Evolutionary conservation across 2,888 invertebrate genomes (phyloP).

Genomic region (Drosophila paracracens): DNA sequence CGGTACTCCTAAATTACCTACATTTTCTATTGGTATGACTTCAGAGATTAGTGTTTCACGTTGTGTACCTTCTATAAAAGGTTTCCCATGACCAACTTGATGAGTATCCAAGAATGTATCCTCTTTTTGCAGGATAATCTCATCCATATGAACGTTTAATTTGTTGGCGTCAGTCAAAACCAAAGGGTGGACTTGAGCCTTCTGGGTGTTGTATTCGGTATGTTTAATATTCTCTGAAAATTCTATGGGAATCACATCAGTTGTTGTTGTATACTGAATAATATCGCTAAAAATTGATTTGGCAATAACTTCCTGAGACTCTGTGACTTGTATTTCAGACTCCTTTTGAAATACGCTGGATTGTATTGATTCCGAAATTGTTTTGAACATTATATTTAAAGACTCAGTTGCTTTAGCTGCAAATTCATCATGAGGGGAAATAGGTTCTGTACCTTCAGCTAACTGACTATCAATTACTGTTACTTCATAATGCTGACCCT

Average conservation of each 20-base stretch:
- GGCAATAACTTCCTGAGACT: conserved; percentile 26
- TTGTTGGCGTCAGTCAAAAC: conserved; percentile 46
- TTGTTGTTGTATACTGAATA: conserved; percentile 54
- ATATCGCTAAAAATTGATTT: conserved; percentile 58
- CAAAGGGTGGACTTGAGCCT: conserved; percentile 25
- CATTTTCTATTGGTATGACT: conserved; percentile 63
- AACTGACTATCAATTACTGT: conserved; percentile 57
- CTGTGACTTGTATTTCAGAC: conserved; percentile 29
- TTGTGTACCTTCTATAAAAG: conserved; percentile 69
- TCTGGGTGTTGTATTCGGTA: conserved; percentile 3
- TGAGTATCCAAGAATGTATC: conserved; percentile 17
- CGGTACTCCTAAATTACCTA: conserved; percentile 35
- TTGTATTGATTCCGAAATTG: conserved; percentile 49
- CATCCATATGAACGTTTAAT: conserved; percentile 49
- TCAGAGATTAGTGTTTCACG: conserved; percentile 70
- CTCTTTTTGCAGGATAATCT: conserved; percentile 69
- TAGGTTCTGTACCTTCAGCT: conserved; percentile 50
- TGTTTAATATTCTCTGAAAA: conserved; percentile 35
- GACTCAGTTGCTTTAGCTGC: conserved; percentile 41
- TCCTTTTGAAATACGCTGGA: conserved; percentile 66
- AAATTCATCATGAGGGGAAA: conserved; percentile 17
- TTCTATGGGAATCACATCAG: conserved; percentile 60
- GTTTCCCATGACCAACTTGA: conserved; percentile 56
- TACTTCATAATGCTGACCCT: conserved; percentile 60
- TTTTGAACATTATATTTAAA: conserved; percentile 56